A percentile compares a stretch with the other conserved stretches of the same genome.
Evolutionary conservation across 2,888 invertebrate species (phyloP).

Genomic region (Anorthoa munda): DNA sequence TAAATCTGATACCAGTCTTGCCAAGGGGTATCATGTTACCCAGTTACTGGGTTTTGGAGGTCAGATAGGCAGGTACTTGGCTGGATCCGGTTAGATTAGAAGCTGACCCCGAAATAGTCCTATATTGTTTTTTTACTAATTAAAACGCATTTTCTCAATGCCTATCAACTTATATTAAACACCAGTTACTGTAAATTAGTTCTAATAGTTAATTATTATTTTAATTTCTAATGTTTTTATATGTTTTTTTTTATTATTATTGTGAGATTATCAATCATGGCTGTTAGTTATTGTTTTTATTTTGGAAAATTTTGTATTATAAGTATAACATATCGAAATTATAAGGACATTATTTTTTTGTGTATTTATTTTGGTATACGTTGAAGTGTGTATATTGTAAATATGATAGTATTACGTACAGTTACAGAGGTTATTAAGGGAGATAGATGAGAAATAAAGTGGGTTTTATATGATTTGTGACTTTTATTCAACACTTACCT

Average conservation of each 20-base stretch:
- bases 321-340: slow-evolving; percentile 65
- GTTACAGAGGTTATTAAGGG: slow-evolving; percentile 58
- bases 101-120: no score
- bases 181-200: slow-evolving; percentile 62
- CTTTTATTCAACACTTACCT: slow-evolving; percentile 32
- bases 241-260: slow-evolving; percentile 49
- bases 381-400: slow-evolving; percentile 73
- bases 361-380: slow-evolving; percentile 65
- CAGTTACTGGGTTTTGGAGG: no score
- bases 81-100: no score
- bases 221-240: slow-evolving; percentile 27
- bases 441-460: slow-evolving; percentile 66
- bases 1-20: no score
- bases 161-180: slow-evolving; percentile 26
- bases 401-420: slow-evolving; percentile 66
- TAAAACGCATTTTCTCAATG: slow-evolving; percentile 33
- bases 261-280: slow-evolving; percentile 78
- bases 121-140: slow-evolving; percentile 18
- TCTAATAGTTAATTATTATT: slow-evolving; percentile 41
- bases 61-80: no score
- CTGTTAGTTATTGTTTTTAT: slow-evolving; percentile 70
- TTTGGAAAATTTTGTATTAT: slow-evolving; percentile 58
- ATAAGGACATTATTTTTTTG: slow-evolving; percentile 64
- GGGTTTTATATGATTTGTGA: slow-evolving; percentile 61
- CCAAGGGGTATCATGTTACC: no score